A percentile compares a stretch with the other conserved stretches of the same genome.
phyloP scores from a whole-genome alignment of 2,888 invertebrate species.

The Steinernema hermaphroditum region DNA sequence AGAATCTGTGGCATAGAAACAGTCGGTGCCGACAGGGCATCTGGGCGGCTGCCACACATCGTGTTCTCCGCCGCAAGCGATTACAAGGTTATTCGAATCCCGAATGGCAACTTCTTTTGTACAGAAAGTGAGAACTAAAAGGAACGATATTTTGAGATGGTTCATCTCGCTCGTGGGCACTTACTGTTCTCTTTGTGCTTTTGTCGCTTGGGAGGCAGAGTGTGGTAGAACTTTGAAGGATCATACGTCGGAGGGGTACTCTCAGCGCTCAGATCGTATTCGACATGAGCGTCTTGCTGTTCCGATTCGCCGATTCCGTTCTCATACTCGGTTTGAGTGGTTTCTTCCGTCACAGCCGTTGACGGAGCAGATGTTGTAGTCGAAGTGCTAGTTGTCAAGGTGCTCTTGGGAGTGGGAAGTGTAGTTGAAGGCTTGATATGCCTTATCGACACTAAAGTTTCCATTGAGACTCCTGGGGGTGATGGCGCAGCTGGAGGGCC shows the following conservation, averaged over 20 bases:
- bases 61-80: constrained; percentile 61
- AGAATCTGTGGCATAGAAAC: constrained; percentile 63
- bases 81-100: constrained; percentile 61
- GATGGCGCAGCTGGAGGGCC: neutral
- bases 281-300: constrained; percentile 3
- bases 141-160: neutral
- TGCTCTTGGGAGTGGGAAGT: neutral
- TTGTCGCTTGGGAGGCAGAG: constrained; percentile 44
- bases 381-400: neutral
- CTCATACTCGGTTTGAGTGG: neutral
- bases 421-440: neutral
- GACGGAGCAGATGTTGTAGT: constrained; percentile 10
- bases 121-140: constrained; percentile 65
- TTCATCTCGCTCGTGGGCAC: neutral
- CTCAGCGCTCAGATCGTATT: constrained; percentile 10
- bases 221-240: constrained; percentile 48
- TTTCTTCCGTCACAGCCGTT: neutral
- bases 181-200: constrained; percentile 31
- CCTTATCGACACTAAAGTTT: neutral
- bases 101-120: constrained; percentile 64
- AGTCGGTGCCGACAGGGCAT: constrained; percentile 61
- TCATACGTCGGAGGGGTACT: constrained; percentile 50
- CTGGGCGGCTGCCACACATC: constrained; percentile 50
- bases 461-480: neutral
- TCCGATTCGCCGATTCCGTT: neutral